phyloP scores from a whole-genome alignment of 2,797 vertebrate species.

The Sorex maritimensis region DNA sequence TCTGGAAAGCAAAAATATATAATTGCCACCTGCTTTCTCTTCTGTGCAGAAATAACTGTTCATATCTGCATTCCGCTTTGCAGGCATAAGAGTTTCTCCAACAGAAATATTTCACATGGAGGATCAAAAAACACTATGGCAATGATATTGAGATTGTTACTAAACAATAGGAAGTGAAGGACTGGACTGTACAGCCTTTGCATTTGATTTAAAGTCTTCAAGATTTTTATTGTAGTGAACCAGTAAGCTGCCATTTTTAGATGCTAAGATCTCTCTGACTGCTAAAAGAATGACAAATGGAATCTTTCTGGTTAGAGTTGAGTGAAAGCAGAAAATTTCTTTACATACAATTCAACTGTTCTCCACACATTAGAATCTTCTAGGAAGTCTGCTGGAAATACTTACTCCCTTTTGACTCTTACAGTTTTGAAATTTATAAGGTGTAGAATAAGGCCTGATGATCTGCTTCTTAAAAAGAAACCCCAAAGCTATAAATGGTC shows the following conservation, averaged over 20 bases:
- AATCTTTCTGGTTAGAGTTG: not conserved
- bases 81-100: not conserved
- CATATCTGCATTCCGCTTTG: slow-evolving; percentile 13
- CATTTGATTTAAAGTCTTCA: not conserved
- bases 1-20: slow-evolving; percentile 17
- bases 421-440: not conserved
- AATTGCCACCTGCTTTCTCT: not conserved
- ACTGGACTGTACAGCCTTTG: not conserved
- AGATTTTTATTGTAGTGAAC: not conserved
- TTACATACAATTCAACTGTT: not conserved
- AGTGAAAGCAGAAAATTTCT: not conserved
- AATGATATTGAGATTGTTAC: not conserved
- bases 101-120: not conserved
- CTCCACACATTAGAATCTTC: not conserved
- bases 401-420: not conserved
- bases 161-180: not conserved
- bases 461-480: not conserved
- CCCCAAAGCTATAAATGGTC: not conserved
- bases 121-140: not conserved
- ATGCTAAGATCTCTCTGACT: not conserved
- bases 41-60: not conserved
- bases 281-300: not conserved
- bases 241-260: not conserved
- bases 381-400: not conserved
- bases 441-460: not conserved